Evolutionary conservation across 2,113 vertebrate genomes (phyloP).

Genomic region (Chlorocebus sabaeus): DNA sequence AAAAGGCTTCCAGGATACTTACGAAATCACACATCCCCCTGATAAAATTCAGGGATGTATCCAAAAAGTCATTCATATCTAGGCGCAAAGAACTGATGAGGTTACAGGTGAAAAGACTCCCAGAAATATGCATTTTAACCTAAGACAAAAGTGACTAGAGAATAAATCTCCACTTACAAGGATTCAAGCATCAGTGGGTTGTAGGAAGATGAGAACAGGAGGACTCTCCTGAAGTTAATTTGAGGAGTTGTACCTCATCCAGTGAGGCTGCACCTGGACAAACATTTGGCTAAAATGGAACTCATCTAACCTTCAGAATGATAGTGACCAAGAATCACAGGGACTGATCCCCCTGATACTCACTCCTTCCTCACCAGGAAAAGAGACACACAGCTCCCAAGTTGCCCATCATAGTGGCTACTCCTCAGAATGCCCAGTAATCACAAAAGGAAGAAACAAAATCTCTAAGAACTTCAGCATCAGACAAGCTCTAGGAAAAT

Average conservation of each 20-base stretch:
- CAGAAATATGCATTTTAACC: neutral
- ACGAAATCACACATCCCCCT: neutral
- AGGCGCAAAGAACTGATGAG: neutral
- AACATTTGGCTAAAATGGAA: neutral
- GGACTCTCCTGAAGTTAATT: neutral
- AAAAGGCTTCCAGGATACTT: neutral
- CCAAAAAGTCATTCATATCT: neutral
- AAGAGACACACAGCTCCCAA: neutral
- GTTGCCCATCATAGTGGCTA: neutral
- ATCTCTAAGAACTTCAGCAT: neutral
- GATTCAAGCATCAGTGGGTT: neutral
- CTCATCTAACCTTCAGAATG: neutral
- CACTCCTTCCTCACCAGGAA: neutral
- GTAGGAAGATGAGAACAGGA: neutral
- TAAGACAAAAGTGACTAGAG: neutral
- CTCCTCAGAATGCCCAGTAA: neutral
- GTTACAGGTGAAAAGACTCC: neutral
- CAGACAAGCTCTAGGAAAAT: neutral
- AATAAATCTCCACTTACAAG: neutral
- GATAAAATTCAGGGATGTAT: neutral
- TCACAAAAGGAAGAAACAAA: neutral
- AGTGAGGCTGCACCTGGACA: neutral
- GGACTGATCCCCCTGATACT: accelerated
- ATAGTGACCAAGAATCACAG: neutral
- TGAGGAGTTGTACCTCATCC: neutral